These are phyloP conservation scores for Coilia nasus DNA, from an alignment of 2,797 vertebrate species.

Conservation along the genomic window DNA sequence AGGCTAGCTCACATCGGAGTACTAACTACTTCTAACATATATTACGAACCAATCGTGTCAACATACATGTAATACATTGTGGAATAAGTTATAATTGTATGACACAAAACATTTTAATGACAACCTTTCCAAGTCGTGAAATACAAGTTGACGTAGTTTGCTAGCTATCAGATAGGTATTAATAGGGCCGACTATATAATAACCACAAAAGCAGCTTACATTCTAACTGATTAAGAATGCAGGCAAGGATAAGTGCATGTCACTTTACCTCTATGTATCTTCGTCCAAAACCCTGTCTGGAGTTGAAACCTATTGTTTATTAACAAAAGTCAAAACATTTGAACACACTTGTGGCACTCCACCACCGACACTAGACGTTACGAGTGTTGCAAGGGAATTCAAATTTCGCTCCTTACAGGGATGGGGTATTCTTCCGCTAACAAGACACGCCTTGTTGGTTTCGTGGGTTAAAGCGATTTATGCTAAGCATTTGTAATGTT, in stretches of 20 bases:
- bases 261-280: slow-evolving; percentile 1
- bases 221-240: neutral
- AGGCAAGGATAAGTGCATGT: neutral
- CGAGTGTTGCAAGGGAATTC: slow-evolving; percentile 8
- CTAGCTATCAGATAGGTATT: neutral
- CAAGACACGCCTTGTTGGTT: neutral
- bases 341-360: neutral
- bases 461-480: neutral
- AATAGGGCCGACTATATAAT: neutral
- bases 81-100: neutral
- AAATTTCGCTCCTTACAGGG: slow-evolving; percentile 50
- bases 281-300: neutral
- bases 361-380: neutral
- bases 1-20: neutral
- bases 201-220: neutral
- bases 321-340: neutral
- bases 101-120: neutral
- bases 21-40: neutral
- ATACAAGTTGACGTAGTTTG: neutral
- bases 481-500: neutral
- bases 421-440: neutral
- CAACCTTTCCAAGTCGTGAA: neutral
- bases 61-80: neutral
- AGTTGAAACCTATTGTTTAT: neutral
- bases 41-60: neutral